Conservation (phyloP, 2,888 invertebrate species). For the Capitulum mitella region DNA sequence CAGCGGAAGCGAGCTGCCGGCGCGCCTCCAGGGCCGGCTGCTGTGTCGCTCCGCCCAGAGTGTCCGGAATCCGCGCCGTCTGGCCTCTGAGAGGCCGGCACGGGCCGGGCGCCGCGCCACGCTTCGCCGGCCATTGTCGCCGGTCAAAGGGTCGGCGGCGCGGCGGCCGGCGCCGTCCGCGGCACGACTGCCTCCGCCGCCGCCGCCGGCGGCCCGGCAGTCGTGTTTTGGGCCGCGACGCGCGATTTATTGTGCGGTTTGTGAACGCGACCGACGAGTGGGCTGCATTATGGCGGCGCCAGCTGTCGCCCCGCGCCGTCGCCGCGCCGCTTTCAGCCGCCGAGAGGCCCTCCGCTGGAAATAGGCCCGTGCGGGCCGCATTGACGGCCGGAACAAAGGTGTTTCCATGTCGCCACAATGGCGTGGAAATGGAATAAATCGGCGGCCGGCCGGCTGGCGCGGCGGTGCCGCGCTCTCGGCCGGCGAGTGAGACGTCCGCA, state of each 20-base stretch:
- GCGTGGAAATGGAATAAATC: conserved; percentile 20
- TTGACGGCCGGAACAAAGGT: conserved; percentile 9
- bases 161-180: neutral
- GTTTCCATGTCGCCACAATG: conserved; percentile 23
- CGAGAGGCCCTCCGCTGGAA: neutral
- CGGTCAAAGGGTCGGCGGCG: neutral
- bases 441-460: neutral
- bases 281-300: neutral
- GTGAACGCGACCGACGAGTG: conserved; percentile 16
- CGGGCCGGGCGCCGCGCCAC: conserved; percentile 4
- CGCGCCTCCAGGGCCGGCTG: too few species aligned
- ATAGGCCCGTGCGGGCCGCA: neutral
- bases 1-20: too few species aligned
- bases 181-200: neutral
- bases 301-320: neutral
- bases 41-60: too few species aligned
- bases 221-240: neutral
- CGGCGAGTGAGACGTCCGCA: neutral
- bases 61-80: too few species aligned
- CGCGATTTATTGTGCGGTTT: conserved; percentile 15
- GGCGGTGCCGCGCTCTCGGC: neutral
- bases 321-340: conserved; percentile 9
- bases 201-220: neutral
- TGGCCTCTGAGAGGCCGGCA: neutral
- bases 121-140: neutral